A percentile compares a stretch with the other conserved stretches of the same genome.
Conservation (phyloP, 2,113 vertebrate species). For the Poeciliopsis prolifica region DNA sequence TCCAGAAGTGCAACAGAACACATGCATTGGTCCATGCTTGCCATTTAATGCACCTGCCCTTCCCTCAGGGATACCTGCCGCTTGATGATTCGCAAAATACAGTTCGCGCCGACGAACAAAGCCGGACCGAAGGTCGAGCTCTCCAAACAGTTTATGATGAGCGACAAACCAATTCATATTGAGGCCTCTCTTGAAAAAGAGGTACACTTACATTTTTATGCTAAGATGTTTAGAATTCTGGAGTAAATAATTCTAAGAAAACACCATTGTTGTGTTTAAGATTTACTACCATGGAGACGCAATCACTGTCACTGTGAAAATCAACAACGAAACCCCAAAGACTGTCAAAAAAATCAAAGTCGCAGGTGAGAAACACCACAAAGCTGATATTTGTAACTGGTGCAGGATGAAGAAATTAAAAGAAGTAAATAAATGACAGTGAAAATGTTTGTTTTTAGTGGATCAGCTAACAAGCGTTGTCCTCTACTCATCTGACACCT, state of each 20-base stretch:
- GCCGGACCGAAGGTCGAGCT: conserved; percentile 79
- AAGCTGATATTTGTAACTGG: not conserved
- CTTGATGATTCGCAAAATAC: conserved; percentile 90
- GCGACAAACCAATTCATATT: conserved; percentile 86
- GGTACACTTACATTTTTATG: conserved; percentile 60
- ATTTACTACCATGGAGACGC: conserved; percentile 88
- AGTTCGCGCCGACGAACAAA: conserved; percentile 81
- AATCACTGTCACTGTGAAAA: conserved; percentile 81
- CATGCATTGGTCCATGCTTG: not conserved
- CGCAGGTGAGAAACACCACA: conserved; percentile 71
- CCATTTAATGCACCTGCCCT: not conserved
- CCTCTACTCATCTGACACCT: conserved; percentile 91
- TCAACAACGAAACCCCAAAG: conserved; percentile 89
- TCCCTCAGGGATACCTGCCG: conserved; percentile 83
- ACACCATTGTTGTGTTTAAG: conserved; percentile 60
- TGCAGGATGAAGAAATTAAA: not conserved
- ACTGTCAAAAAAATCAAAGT: conserved; percentile 89
- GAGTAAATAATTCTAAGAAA: not conserved
- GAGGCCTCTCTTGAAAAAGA: conserved; percentile 86
- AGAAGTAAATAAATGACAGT: too few species aligned
- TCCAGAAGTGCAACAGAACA: not conserved
- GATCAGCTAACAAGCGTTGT: conserved; percentile 87
- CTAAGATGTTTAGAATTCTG: not conserved
- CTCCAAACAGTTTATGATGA: conserved; percentile 88
- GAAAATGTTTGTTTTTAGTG: conserved; percentile 72